Conservation (phyloP, 2,888 invertebrate genomes). For the Leucophenga montana region DNA sequence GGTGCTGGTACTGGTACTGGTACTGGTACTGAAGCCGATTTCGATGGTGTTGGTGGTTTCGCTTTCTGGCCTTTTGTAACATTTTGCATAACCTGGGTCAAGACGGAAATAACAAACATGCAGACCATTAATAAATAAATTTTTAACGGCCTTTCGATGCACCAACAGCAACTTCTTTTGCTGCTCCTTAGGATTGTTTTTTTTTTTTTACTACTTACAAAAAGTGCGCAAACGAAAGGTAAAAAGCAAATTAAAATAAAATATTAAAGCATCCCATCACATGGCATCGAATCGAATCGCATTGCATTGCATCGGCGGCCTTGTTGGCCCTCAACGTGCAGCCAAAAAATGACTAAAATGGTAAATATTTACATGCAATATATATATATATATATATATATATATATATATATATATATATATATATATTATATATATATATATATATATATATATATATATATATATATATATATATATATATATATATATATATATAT, state of each 20-base stretch:
- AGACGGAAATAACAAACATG: conserved; percentile 61
- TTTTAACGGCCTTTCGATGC: conserved; percentile 32
- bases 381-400: conserved; percentile 2
- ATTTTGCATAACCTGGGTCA: conserved; percentile 65
- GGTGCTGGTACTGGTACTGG: background rate
- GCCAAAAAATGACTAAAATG: background rate
- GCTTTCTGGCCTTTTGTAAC: conserved; percentile 62
- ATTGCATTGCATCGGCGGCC: conserved; percentile 16
- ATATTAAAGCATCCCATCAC: background rate
- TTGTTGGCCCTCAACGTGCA: conserved; percentile 43
- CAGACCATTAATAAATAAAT: conserved; percentile 61
- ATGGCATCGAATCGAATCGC: no score
- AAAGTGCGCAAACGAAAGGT: conserved; percentile 4
- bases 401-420: background rate
- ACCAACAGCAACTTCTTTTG: background rate
- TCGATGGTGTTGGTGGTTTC: conserved; percentile 26
- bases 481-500: background rate
- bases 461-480: conserved; percentile 3
- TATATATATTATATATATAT: no score
- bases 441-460: background rate
- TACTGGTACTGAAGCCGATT: no score
- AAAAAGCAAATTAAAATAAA: conserved; percentile 10
- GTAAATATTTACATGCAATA: background rate
- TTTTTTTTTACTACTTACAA: background rate
- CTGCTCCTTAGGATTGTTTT: background rate